These are phyloP conservation scores for Plagiodera versicolora DNA, from an alignment of 2,888 invertebrate species.

Conservation along the genomic window DNA sequence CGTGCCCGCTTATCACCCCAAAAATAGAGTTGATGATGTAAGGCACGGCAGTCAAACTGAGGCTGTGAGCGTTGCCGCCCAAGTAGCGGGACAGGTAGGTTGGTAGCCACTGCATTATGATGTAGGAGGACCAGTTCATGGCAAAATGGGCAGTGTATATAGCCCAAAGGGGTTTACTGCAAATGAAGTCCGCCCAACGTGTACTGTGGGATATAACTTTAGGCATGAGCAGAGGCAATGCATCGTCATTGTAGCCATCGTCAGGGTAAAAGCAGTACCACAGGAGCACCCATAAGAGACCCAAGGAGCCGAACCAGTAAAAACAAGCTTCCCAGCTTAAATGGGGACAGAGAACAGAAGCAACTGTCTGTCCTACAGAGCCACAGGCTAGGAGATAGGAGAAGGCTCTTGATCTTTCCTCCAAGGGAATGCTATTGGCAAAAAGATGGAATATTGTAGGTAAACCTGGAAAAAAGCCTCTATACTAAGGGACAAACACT, in stretches of 20 bases:
- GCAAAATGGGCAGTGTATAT: slow-evolving; percentile 76
- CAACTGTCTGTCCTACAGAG: slow-evolving; percentile 74
- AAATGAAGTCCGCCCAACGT: slow-evolving; percentile 66
- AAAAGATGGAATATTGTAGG: slow-evolving; percentile 77
- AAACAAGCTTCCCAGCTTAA: slow-evolving; percentile 69
- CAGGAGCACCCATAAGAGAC: slow-evolving; percentile 67
- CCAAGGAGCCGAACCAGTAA: slow-evolving; percentile 68
- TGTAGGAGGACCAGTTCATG: slow-evolving; percentile 81
- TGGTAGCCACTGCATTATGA: slow-evolving; percentile 79
- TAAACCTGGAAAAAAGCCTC: slow-evolving; percentile 58
- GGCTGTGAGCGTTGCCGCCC: slow-evolving; percentile 67
- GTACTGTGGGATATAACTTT: slow-evolving; percentile 60
- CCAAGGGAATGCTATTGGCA: slow-evolving; percentile 70
- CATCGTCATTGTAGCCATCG: slow-evolving; percentile 56
- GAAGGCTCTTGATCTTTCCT: slow-evolving; percentile 72
- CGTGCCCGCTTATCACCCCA: slow-evolving; percentile 71
- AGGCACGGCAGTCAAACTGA: slow-evolving; percentile 73
- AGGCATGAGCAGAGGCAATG: slow-evolving; percentile 62
- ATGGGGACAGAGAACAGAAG: slow-evolving; percentile 72
- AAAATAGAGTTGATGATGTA: slow-evolving; percentile 73
- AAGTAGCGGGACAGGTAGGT: slow-evolving; percentile 67
- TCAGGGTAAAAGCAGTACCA: slow-evolving; percentile 68
- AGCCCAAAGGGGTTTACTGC: slow-evolving; percentile 72
- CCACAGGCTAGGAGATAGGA: slow-evolving; percentile 73
- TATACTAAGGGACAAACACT: background rate